A percentile compares a stretch with the other conserved stretches of the same genome.
Evolutionary conservation across 2,888 invertebrate genomes (phyloP).

Genomic region (Ectemnius lituratus): DNA sequence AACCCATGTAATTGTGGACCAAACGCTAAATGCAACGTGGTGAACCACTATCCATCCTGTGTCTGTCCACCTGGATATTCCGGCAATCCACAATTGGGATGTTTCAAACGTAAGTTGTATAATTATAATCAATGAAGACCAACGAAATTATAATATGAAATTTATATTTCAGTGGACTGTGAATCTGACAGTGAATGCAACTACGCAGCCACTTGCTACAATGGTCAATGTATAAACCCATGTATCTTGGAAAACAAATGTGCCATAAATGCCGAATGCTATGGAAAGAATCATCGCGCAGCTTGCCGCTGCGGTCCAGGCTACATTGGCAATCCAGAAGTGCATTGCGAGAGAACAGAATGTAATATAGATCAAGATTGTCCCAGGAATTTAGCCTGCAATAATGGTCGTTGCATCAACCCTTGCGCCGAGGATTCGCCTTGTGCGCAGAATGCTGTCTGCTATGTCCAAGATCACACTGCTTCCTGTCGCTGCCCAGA

Average conservation of each 20-base stretch:
- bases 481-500: slow-evolving; percentile 91
- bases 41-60: slow-evolving; percentile 92
- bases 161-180: slow-evolving; percentile 85
- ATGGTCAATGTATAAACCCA: slow-evolving; percentile 89
- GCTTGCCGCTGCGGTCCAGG: slow-evolving; percentile 89
- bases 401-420: slow-evolving; percentile 86
- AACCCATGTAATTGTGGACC: slow-evolving; percentile 92
- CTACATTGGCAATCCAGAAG: slow-evolving; percentile 89
- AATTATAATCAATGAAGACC: neutral
- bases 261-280: slow-evolving; percentile 91
- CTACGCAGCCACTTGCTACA: slow-evolving; percentile 89
- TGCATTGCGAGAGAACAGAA: slow-evolving; percentile 87
- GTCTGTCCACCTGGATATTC: slow-evolving; percentile 90
- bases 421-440: slow-evolving; percentile 86
- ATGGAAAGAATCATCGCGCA: slow-evolving; percentile 88
- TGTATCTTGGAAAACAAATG: slow-evolving; percentile 90
- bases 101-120: slow-evolving; percentile 80
- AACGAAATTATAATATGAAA: neutral
- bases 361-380: slow-evolving; percentile 90
- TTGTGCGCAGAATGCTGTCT: slow-evolving; percentile 91
- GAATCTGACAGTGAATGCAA: slow-evolving; percentile 89
- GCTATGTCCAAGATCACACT: slow-evolving; percentile 88
- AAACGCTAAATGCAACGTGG: slow-evolving; percentile 89
- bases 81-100: slow-evolving; percentile 91
- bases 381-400: slow-evolving; percentile 86